Percentiles rank a stretch among this genome's conserved stretches.
These are phyloP conservation scores for Plutomurus gul DNA, from an alignment of 1,140 invertebrate genomes.

Conservation along the genomic window DNA sequence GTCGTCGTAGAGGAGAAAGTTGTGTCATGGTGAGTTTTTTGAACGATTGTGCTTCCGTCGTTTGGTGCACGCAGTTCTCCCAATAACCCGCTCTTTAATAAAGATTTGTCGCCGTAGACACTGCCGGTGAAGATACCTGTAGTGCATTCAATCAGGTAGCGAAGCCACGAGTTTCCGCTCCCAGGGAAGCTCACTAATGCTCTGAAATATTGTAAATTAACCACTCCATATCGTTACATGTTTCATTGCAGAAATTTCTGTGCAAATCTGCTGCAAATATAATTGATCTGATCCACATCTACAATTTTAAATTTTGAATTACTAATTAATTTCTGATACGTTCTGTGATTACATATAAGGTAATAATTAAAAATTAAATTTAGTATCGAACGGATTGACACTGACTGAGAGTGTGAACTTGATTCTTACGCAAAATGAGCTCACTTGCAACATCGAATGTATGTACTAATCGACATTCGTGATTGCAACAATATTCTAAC, in stretches of 20 bases:
- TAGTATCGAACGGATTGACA: background rate
- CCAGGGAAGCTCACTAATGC: slow-evolving; percentile 52
- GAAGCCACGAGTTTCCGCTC: slow-evolving; percentile 47
- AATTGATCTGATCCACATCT: no score
- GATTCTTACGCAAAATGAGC: background rate
- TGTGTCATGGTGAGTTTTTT: slow-evolving; percentile 51
- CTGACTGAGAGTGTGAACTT: background rate
- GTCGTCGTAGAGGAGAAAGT: background rate
- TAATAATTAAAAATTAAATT: no score
- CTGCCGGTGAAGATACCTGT: slow-evolving; percentile 49
- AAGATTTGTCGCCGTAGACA: slow-evolving; percentile 35
- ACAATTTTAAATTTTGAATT: no score
- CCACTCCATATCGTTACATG: background rate
- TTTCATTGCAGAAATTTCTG: no score
- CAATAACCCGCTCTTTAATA: slow-evolving; percentile 32
- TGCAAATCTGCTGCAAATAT: no score
- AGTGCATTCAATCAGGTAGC: slow-evolving; percentile 39
- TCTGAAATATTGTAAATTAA: slow-evolving; percentile 27
- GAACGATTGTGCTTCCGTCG: slow-evolving; percentile 49
- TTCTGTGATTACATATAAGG: no score
- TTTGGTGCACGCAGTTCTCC: slow-evolving; percentile 43
- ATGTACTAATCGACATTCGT: background rate
- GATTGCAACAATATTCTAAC: background rate
- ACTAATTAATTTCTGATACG: no score
- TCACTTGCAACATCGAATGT: background rate